These are phyloP conservation scores for Mirounga angustirostris DNA, from an alignment of 2,113 vertebrate genomes.

Conservation along the genomic window DNA sequence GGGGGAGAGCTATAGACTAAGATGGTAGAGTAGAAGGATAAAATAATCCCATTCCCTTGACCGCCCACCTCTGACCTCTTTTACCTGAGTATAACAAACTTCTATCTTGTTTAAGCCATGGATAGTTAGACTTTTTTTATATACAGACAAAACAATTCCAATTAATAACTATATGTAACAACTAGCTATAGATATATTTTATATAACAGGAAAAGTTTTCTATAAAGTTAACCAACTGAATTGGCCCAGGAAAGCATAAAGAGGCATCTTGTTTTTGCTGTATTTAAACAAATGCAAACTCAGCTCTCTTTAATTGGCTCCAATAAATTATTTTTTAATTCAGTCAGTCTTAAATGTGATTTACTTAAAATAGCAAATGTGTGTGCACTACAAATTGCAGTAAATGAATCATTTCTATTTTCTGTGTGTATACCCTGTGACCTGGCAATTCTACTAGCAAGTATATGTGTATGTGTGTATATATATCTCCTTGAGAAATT, in stretches of 20 bases:
- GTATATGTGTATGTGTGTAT: not conserved
- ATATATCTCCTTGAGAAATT: not conserved
- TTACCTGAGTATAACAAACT: not conserved
- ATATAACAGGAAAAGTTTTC: not conserved
- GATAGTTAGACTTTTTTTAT: not conserved
- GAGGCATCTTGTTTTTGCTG: not conserved
- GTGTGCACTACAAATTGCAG: not conserved
- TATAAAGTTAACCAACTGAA: constrained; percentile 27
- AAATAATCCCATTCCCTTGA: not conserved
- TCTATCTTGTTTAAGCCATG: not conserved
- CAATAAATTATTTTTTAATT: constrained; percentile 44
- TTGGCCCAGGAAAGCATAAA: not conserved
- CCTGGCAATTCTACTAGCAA: not conserved
- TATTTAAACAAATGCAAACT: constrained; percentile 40
- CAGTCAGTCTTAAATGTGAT: not conserved
- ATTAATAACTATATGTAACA: constrained; percentile 4
- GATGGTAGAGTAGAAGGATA: not conserved
- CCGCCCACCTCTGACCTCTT: not conserved
- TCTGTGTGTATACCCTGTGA: not conserved
- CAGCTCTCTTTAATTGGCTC: not conserved
- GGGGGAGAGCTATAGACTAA: not conserved
- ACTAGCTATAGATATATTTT: not conserved
- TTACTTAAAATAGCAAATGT: constrained; percentile 39
- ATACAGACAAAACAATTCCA: not conserved
- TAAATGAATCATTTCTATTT: constrained; percentile 28